Conservation (phyloP, 2,113 vertebrate species). For the Brachypteracias leptosomus region DNA sequence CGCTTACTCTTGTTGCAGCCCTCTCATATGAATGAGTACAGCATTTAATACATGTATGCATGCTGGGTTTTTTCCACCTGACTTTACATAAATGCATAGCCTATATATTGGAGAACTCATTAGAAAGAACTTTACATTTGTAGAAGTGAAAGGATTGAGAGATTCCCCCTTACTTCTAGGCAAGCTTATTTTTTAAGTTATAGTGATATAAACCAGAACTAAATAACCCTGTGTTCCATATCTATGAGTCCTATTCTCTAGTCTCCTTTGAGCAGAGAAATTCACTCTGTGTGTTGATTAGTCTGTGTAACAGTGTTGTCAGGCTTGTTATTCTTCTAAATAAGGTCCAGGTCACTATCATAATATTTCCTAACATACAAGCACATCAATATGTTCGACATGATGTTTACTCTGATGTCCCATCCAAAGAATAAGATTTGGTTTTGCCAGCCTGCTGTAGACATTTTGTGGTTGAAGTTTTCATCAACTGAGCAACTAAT, state of each 20-base stretch:
- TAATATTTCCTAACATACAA: neutral
- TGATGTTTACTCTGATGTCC: neutral
- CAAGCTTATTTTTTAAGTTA: neutral
- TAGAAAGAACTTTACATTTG: neutral
- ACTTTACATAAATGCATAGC: neutral
- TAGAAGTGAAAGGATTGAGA: neutral
- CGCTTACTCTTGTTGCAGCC: neutral
- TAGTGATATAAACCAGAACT: neutral
- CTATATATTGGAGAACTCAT: neutral
- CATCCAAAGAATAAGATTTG: neutral
- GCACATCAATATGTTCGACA: neutral
- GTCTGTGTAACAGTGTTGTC: neutral
- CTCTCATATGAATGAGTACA: neutral
- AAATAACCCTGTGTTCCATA: neutral
- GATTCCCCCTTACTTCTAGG: neutral
- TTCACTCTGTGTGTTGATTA: neutral
- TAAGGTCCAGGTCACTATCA: neutral
- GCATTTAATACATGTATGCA: accelerated
- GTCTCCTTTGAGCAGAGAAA: neutral
- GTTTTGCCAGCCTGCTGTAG: neutral
- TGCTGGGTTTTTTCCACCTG: neutral
- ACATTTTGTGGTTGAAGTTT: neutral
- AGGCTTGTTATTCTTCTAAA: neutral
- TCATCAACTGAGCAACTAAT: neutral
- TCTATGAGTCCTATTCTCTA: neutral